A percentile compares a stretch with the other conserved stretches of the same genome.
phyloP scores from a whole-genome alignment of 2,797 vertebrate genomes.

The Sparidentex hasta region DNA sequence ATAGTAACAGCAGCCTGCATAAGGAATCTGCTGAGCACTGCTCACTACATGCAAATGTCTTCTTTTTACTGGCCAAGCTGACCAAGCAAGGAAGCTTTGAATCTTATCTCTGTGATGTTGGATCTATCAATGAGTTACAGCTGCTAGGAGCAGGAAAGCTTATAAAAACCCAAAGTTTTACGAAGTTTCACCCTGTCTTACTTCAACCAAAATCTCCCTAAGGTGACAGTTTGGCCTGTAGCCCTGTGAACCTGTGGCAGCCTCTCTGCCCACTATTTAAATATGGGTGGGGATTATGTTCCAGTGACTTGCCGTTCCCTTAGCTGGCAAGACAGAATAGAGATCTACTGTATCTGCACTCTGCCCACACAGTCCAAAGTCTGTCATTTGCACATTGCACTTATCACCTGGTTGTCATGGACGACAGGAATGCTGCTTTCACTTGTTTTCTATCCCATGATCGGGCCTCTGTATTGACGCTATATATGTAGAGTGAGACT shows the following conservation, averaged over 20 bases:
- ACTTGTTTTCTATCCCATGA: slow-evolving; percentile 15
- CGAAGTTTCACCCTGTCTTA: slow-evolving; percentile 5
- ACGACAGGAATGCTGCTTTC: slow-evolving; percentile 42
- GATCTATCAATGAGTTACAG: slow-evolving; percentile 49
- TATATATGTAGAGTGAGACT: background rate
- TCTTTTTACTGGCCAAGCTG: slow-evolving; percentile 29
- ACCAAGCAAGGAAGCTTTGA: slow-evolving; percentile 15
- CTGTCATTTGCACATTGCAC: slow-evolving; percentile 66
- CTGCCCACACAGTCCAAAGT: slow-evolving; percentile 71
- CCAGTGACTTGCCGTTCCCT: slow-evolving; percentile 43
- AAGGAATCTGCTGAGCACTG: slow-evolving; percentile 8
- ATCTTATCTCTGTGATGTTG: slow-evolving; percentile 47
- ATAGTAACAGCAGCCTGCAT: background rate
- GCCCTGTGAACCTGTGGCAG: background rate
- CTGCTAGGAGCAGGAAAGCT: slow-evolving; percentile 3
- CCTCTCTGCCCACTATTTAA: slow-evolving; percentile 66
- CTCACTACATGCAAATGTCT: background rate
- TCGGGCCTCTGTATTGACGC: slow-evolving; percentile 2
- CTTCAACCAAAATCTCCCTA: slow-evolving; percentile 11
- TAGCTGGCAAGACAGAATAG: slow-evolving; percentile 29
- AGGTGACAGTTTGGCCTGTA: slow-evolving; percentile 18
- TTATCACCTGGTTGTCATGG: slow-evolving; percentile 65
- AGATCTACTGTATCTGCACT: slow-evolving; percentile 32
- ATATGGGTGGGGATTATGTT: slow-evolving; percentile 75
- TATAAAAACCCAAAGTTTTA: slow-evolving; percentile 25